Conservation (phyloP, 2,113 vertebrate genomes). For the Thinocorus orbignyianus region DNA sequence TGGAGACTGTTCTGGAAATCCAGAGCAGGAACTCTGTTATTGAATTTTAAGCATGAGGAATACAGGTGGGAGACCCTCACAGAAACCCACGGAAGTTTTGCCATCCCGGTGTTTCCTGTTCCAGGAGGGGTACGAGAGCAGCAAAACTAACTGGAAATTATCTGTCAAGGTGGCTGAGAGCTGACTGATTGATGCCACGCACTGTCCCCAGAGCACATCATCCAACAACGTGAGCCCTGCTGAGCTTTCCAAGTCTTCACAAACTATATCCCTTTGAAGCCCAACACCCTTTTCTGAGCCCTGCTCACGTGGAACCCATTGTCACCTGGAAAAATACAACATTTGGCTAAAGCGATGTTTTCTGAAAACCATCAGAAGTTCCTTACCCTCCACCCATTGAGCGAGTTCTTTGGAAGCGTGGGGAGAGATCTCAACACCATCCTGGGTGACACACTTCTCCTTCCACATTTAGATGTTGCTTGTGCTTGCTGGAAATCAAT, state of each 20-base stretch:
- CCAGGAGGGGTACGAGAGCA: background rate
- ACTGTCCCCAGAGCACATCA: too few relatives aligned
- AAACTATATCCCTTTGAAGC: background rate
- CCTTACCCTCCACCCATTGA: background rate
- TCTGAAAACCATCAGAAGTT: fast-evolving
- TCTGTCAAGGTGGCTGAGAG: background rate
- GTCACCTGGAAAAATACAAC: background rate
- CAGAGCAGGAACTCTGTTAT: background rate
- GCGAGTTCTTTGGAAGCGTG: background rate
- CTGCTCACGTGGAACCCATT: background rate
- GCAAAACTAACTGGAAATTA: background rate
- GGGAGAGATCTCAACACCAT: background rate
- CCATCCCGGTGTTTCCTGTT: background rate
- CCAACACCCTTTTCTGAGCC: fast-evolving
- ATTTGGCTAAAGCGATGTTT: fast-evolving
- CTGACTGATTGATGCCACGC: fast-evolving
- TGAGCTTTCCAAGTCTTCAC: background rate
- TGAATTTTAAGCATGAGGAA: background rate
- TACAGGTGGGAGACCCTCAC: background rate
- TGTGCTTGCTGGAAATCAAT: background rate
- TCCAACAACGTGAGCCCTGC: background rate
- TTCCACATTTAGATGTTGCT: background rate
- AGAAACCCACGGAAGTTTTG: background rate
- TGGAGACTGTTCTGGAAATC: background rate
- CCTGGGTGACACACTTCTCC: background rate